These are phyloP conservation scores for Meriones unguiculatus DNA, from an alignment of 2,113 vertebrate genomes.

Conservation along the genomic window DNA sequence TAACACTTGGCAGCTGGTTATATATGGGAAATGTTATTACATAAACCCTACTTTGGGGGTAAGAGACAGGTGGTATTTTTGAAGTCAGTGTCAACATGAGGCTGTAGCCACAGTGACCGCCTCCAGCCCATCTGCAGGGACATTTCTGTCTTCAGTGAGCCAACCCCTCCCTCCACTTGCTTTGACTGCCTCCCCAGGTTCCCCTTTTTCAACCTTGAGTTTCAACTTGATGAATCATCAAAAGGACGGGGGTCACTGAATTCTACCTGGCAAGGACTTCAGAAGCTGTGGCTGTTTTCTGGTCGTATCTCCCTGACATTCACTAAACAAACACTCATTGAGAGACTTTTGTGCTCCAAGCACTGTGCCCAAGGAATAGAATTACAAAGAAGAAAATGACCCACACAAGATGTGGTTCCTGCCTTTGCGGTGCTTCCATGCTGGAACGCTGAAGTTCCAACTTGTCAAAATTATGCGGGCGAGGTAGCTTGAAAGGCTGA, in stretches of 20 bases:
- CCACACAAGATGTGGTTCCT: neutral
- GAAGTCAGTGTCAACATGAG: slow-evolving; percentile 69
- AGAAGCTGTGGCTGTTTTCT: slow-evolving; percentile 44
- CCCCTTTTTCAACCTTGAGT: slow-evolving; percentile 68
- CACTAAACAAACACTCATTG: slow-evolving; percentile 4
- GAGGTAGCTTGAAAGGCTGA: neutral
- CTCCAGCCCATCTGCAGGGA: slow-evolving; percentile 79
- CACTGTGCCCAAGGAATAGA: neutral
- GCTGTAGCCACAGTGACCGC: slow-evolving; percentile 69
- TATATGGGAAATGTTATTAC: slow-evolving; percentile 74
- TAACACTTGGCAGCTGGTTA: slow-evolving; percentile 63
- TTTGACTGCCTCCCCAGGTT: slow-evolving; percentile 77
- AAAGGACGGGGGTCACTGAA: slow-evolving; percentile 47
- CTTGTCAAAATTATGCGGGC: neutral
- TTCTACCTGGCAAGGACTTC: slow-evolving; percentile 49
- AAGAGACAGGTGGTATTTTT: slow-evolving; percentile 81
- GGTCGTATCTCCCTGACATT: slow-evolving; percentile 23
- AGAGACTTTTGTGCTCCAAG: slow-evolving; percentile 1
- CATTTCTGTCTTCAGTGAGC: slow-evolving; percentile 73
- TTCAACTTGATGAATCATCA: slow-evolving; percentile 75
- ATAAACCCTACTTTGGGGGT: slow-evolving; percentile 67
- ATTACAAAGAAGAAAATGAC: neutral
- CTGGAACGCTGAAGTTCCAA: neutral
- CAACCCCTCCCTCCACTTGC: slow-evolving; percentile 71
- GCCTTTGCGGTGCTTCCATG: neutral